phyloP scores from a whole-genome alignment of 2,888 invertebrate genomes.

The Tipula helvola region DNA sequence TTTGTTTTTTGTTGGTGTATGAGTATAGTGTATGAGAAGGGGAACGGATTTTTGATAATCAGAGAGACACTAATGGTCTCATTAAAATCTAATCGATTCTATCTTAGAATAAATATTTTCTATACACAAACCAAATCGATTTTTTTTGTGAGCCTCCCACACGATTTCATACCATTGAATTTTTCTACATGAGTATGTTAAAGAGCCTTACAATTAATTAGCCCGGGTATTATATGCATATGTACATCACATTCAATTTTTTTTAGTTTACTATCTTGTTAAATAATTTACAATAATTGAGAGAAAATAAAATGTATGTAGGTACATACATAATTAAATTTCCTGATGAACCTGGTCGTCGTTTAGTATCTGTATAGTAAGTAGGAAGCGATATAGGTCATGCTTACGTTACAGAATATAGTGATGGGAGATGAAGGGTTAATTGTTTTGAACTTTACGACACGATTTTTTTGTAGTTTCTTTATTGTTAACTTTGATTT shows the following conservation, averaged over 20 bases:
- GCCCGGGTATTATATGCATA: not conserved
- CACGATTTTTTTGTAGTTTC: not conserved
- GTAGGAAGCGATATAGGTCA: too few relatives aligned
- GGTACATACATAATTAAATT: not conserved
- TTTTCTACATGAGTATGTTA: not conserved
- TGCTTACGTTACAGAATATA: not conserved
- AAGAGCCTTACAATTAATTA: not conserved
- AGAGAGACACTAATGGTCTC: not conserved
- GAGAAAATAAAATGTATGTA: not conserved
- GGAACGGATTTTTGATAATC: not conserved
- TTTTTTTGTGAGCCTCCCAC: not conserved
- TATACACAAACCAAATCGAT: not conserved
- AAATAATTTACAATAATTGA: not conserved
- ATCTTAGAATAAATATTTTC: not conserved
- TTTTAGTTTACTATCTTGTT: not conserved
- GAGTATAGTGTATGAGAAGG: not conserved
- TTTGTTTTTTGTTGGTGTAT: not conserved
- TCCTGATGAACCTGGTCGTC: not conserved
- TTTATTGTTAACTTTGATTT: not conserved
- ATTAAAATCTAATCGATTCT: not conserved
- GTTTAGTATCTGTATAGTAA: not conserved
- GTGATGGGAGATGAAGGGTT: not conserved
- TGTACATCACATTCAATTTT: not conserved
- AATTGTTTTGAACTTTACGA: not conserved
- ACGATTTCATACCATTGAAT: not conserved